Percentiles rank a stretch among this genome's conserved stretches.
phyloP scores from a whole-genome alignment of 2,888 invertebrate species.

The Campoplex nolae region DNA sequence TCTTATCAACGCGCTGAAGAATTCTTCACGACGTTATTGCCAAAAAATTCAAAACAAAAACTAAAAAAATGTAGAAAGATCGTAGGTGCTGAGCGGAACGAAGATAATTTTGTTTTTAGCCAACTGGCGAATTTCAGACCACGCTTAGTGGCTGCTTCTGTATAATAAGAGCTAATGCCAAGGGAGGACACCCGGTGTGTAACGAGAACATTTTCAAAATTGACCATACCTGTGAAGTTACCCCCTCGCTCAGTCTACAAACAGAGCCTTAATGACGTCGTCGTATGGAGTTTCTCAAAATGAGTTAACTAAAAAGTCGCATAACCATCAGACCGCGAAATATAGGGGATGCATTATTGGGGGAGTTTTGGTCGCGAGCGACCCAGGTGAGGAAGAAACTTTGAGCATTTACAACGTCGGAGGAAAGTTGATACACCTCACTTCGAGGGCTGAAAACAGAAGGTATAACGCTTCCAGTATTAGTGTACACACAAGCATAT shows the following conservation, averaged over 20 bases:
- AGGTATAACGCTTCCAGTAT: neutral
- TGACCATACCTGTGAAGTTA: constrained; percentile 9
- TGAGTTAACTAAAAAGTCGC: constrained; percentile 43
- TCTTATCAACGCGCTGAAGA: constrained; percentile 1
- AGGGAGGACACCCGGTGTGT: neutral
- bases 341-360: constrained; percentile 52
- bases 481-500: constrained; percentile 4
- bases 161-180: neutral
- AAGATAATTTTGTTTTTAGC: neutral
- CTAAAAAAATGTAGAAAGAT: no score
- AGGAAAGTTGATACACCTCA: constrained; percentile 63
- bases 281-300: constrained; percentile 22
- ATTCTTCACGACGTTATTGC: neutral
- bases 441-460: constrained; percentile 47
- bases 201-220: constrained; percentile 12
- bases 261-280: constrained; percentile 19
- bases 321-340: constrained; percentile 37
- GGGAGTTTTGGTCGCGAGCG: constrained; percentile 37
- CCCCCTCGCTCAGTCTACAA: constrained; percentile 18
- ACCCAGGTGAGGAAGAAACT: constrained; percentile 54
- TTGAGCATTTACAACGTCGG: constrained; percentile 54
- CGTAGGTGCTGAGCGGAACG: neutral
- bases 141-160: neutral
- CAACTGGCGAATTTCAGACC: neutral
- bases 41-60: neutral